A percentile compares a stretch with the other conserved stretches of the same genome.
These are phyloP conservation scores for Phengaris alcon DNA, from an alignment of 2,888 invertebrate genomes.

Conservation along the genomic window DNA sequence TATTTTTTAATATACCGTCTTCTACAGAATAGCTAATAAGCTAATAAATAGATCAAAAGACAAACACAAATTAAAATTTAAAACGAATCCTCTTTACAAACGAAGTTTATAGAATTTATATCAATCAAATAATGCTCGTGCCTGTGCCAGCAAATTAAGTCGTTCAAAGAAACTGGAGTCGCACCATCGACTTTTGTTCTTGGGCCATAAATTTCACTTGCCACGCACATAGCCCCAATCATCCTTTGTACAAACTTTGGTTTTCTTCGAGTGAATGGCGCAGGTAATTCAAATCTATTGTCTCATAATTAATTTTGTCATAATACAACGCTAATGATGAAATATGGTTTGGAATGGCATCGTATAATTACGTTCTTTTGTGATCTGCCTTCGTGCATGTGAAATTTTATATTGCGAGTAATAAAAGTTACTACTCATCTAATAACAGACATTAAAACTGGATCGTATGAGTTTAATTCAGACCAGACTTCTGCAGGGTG, in stretches of 20 bases:
- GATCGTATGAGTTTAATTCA: too few species aligned
- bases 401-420: not conserved
- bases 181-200: constrained; percentile 49
- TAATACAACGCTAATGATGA: constrained; percentile 45
- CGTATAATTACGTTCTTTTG: constrained; percentile 26
- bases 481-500: too few species aligned
- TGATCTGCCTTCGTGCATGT: not conserved
- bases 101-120: constrained; percentile 18
- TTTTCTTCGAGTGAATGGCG: constrained; percentile 50
- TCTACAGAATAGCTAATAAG: constrained; percentile 14
- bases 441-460: not conserved
- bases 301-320: constrained; percentile 69
- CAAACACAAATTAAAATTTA: constrained; percentile 13
- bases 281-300: constrained; percentile 65
- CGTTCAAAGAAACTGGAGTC: constrained; percentile 50
- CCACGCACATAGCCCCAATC: constrained; percentile 43
- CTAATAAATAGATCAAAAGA: constrained; percentile 31
- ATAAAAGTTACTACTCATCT: not conserved
- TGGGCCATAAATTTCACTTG: constrained; percentile 56
- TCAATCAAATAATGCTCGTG: constrained; percentile 41
- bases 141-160: constrained; percentile 58
- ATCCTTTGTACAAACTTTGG: constrained; percentile 50
- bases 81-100: constrained; percentile 16
- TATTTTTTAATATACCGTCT: constrained; percentile 21
- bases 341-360: constrained; percentile 26